Evolutionary conservation across 2,113 vertebrate species (phyloP).

Genomic region (Cettia cetti): DNA sequence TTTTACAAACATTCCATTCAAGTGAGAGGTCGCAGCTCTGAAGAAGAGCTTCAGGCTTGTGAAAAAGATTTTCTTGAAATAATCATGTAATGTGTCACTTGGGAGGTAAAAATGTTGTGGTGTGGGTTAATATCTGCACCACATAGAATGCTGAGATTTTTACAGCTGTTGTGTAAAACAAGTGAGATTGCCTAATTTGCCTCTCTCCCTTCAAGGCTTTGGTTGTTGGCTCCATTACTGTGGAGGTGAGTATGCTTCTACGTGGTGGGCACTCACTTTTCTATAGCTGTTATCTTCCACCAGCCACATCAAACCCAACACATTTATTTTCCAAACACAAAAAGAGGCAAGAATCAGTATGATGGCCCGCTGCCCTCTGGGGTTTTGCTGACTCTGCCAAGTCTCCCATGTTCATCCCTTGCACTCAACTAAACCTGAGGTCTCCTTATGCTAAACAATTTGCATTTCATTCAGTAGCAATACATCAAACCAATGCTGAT

Average conservation of each 20-base stretch:
- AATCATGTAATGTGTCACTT: background rate
- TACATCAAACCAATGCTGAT: background rate
- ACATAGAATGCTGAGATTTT: background rate
- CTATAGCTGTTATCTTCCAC: background rate
- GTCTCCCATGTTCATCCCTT: background rate
- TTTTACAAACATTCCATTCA: background rate
- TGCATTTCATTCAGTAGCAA: background rate
- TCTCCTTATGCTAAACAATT: background rate
- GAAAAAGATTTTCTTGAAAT: background rate
- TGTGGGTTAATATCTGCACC: background rate
- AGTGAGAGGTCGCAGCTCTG: background rate
- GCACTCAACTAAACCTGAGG: background rate
- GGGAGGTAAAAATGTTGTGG: background rate
- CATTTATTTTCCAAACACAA: background rate
- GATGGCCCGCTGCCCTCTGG: background rate
- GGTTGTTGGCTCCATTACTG: background rate
- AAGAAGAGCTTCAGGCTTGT: background rate
- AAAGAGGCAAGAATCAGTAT: background rate
- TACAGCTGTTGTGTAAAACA: background rate
- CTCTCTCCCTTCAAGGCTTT: background rate
- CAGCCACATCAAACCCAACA: background rate
- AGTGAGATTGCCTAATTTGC: background rate
- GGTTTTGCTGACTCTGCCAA: background rate
- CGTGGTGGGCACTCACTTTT: rapidly evolving
- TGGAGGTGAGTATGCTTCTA: background rate